phyloP scores from a whole-genome alignment of 2,113 vertebrate genomes.

The Dasypus novemcinctus region DNA sequence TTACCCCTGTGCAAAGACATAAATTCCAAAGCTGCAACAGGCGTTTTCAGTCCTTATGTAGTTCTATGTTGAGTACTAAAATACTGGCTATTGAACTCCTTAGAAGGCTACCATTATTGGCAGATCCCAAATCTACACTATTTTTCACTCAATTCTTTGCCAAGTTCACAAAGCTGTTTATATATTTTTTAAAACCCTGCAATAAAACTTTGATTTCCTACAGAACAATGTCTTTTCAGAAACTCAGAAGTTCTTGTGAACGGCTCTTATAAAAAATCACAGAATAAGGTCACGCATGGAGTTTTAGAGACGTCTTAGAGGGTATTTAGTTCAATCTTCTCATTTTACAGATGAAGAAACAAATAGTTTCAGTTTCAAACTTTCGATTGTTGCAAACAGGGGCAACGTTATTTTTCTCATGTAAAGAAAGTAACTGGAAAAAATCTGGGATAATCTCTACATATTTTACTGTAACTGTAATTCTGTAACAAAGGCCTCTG shows the following conservation, averaged over 20 bases:
- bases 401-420: not conserved
- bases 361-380: constrained; percentile 14
- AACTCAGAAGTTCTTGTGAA: constrained; percentile 44
- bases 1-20: not conserved
- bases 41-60: not conserved
- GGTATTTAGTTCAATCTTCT: not conserved
- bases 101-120: not conserved
- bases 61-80: not conserved
- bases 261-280: not conserved
- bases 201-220: constrained; percentile 66
- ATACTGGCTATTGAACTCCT: not conserved
- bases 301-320: not conserved
- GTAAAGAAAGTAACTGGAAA: not conserved
- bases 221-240: constrained; percentile 60
- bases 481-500: not conserved
- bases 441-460: not conserved
- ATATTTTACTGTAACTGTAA: not conserved
- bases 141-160: not conserved
- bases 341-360: constrained; percentile 49
- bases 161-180: constrained; percentile 45
- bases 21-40: not conserved
- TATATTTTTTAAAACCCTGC: not conserved
- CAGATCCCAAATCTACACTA: not conserved
- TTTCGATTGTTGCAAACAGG: not conserved
- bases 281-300: not conserved